Base-by-base conservation (phyloP, 2,888 invertebrate species). In the Pimpla rufipes region DNA sequence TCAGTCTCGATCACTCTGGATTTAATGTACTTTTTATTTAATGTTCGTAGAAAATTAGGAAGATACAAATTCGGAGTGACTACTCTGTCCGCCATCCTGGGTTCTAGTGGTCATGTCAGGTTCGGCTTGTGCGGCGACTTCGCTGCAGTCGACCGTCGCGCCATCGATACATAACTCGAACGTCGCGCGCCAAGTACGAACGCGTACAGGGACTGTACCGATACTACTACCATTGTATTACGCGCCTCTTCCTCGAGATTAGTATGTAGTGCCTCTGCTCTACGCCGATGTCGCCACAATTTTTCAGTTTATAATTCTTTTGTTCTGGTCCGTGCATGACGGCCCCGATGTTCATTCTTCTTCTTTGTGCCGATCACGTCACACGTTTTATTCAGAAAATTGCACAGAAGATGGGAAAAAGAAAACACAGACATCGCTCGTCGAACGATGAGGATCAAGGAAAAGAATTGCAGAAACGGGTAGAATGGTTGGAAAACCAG, bases 291-390 rank as follows among this genome's bases (percentile, higher is more conserved):
- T 55, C 55, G 23, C 55, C 55, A 55, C 23, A 55, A 21, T 11
- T 11, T 55, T 55, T 45, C 11, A 45, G 13, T 4, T n/a, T 45
- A 45, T 45, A n/a, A n/a, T 45, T 55, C 10, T 55, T 55, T 55
- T 10, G 55, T 55, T 55, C 55, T 23, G 55, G 55, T 23, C 55
- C 23, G 29, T 57, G 5, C 21, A 21, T 29, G 11, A 10, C 57
- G 57, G 57, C 5, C 2, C 57, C 23, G 5, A 29, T 23, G 10
- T 13, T 29, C 47, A 29, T 47, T 42, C 70, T 77, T 77, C 57
- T 77, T 71, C 37, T 64, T 81, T 77, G 71, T 81, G 70, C 71
- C 76, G 76, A 76, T 66, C 45, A 57, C 45, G 71, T 68, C 64
- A 81, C 75, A 81, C 68, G 70, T 80, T 11, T 64, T 55, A 47